Conservation (phyloP, 2,888 invertebrate species). For the Aporophyla nigra region DNA sequence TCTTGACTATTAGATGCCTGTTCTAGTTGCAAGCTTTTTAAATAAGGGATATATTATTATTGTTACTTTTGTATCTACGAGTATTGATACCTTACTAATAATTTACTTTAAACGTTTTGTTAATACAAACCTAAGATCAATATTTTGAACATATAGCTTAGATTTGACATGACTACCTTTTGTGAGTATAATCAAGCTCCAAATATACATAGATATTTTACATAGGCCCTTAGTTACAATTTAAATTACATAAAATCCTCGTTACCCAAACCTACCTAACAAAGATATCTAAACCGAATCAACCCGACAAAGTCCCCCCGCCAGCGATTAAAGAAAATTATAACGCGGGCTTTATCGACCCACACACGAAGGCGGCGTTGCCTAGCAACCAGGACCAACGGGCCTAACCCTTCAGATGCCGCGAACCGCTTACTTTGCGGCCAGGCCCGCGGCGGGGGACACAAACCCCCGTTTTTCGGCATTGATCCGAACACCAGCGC, state of each 20-base stretch:
- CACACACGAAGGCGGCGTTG: constrained; percentile 83
- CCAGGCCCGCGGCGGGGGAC: constrained; percentile 80
- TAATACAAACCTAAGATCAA: neutral
- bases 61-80: neutral
- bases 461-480: constrained; percentile 88
- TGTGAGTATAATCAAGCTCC: neutral
- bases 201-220: constrained; percentile 1
- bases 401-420: constrained; percentile 88
- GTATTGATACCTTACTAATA: neutral
- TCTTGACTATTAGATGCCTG: too few species aligned
- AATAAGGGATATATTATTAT: neutral
- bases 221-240: constrained; percentile 19
- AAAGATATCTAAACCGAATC: constrained; percentile 74
- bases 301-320: constrained; percentile 70
- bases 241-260: constrained; percentile 33
- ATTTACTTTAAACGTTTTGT: neutral
- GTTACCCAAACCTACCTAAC: constrained; percentile 63
- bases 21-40: neutral
- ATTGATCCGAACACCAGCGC: constrained; percentile 88
- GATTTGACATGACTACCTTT: neutral
- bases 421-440: constrained; percentile 88
- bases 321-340: constrained; percentile 87
- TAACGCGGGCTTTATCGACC: constrained; percentile 86
- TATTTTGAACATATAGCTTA: neutral
- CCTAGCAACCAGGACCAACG: constrained; percentile 85